Evolutionary conservation across 2,797 vertebrate species (phyloP), one percentile per base, ranked within the genome.

Genomic region (Eulemur rubriventer): DNA sequence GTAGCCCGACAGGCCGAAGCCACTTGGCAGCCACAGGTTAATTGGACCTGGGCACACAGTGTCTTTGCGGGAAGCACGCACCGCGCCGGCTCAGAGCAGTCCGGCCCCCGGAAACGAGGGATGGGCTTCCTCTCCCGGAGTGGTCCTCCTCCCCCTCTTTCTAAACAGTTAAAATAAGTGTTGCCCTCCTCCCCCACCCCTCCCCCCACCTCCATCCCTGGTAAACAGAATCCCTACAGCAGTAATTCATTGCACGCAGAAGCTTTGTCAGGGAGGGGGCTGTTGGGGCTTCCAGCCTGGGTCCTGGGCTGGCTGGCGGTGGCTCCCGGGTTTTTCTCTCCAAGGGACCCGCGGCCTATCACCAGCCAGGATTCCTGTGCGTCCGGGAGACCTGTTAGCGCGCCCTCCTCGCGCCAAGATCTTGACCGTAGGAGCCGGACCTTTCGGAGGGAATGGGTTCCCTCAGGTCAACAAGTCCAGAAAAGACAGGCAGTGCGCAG

Each of bases 91-190:
- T 61, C 30, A 3, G 18, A 97, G 67, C 76, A 75, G 96, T 95
- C 96, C 89, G 90, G 38, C 94, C 76, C 86, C 96, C 81, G 96
- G 97, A 96, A 95, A 85, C 35, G 28, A 0, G 24, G 82, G 95
- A 95, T 75, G 70, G 11, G 0, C 85, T 98, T 98, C 93, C 93
- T 97, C 96, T 96, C 94, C 35, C 24, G 41, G 67, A 76, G 46
- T 50, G 16, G n/a, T 14, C 33, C 61, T 33, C 41, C 57, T 50
- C 33, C 81, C 94, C 70, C 96, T n/a, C 41, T 82, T 78, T 41
- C 72, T 17, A 55, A 98, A 98, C 98, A 97, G 83, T 97, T 98
- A 97, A 98, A 98, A 98, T 97, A 98, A 96, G 97, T 78, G 78
- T 72, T 16, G 35, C 30, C 4, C n/a, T 16, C 22, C 7, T 38